phyloP scores from a whole-genome alignment of 2,888 invertebrate species.

The Acronicta alni region DNA sequence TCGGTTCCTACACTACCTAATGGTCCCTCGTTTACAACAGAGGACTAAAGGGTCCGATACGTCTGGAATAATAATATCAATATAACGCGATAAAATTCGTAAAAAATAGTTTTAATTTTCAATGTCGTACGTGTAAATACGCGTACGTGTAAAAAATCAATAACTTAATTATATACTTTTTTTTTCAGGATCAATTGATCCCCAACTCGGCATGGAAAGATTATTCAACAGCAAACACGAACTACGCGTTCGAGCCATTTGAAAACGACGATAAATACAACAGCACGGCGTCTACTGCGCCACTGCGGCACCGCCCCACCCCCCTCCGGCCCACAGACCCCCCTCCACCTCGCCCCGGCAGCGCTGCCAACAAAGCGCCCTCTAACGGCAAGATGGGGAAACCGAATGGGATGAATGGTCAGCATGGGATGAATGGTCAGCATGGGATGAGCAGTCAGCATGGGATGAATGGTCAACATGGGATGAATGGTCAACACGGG shows the following conservation, averaged over 20 bases:
- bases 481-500: conserved; percentile 32
- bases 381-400: conserved; percentile 4
- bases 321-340: conserved; percentile 66
- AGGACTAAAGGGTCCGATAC: too few species aligned
- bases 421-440: conserved; percentile 14
- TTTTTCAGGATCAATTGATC: conserved; percentile 93
- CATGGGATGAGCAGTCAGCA: conserved; percentile 22
- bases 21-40: too few species aligned
- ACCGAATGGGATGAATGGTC: conserved; percentile 10
- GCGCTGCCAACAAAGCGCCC: conserved; percentile 52
- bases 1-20: too few species aligned
- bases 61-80: too few species aligned
- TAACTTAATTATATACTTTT: too few species aligned
- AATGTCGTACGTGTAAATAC: too few species aligned
- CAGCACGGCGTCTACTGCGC: conserved; percentile 72
- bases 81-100: too few species aligned
- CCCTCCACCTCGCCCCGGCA: conserved; percentile 60
- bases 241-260: conserved; percentile 96
- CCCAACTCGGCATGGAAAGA: conserved; percentile 97
- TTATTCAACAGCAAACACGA: conserved; percentile 94
- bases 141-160: too few species aligned
- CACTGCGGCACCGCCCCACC: conserved; percentile 52
- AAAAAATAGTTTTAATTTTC: too few species aligned
- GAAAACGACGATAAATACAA: conserved; percentile 93
- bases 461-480: conserved; percentile 30